phyloP scores from a whole-genome alignment of 1,140 invertebrate species.

The Sarcophaga bullata region DNA sequence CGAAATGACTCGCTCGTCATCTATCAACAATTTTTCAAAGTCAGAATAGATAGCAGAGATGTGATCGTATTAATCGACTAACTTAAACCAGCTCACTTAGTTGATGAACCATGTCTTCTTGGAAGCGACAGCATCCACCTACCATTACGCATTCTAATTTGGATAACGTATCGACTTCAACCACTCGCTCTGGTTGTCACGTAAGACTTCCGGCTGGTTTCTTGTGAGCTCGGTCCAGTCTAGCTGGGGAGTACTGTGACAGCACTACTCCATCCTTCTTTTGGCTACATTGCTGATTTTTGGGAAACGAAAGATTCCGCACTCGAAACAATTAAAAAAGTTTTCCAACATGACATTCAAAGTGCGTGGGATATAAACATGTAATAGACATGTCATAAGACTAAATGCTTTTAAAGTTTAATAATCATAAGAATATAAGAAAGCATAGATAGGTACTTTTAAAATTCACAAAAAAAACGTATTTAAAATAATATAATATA shows the following conservation, averaged over 20 bases:
- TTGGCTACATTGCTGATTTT: background rate
- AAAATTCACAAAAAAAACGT: too few species aligned
- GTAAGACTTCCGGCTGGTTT: too few species aligned
- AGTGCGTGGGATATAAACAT: background rate
- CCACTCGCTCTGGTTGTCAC: too few species aligned
- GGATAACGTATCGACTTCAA: too few species aligned
- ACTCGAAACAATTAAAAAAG: background rate
- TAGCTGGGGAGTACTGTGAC: too few species aligned
- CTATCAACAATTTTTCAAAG: background rate
- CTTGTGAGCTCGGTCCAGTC: too few species aligned
- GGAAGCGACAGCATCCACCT: background rate
- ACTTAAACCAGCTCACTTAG: background rate
- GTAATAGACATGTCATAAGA: background rate
- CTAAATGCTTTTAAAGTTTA: too few species aligned
- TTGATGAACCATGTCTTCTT: background rate
- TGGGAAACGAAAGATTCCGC: background rate
- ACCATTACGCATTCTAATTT: background rate
- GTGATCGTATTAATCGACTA: background rate
- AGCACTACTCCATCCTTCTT: background rate
- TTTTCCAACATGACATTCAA: background rate
- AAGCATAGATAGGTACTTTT: too few species aligned
- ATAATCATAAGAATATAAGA: too few species aligned
- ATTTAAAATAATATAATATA: too few species aligned
- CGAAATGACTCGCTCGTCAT: background rate
- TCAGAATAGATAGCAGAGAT: background rate